phyloP scores from a whole-genome alignment of 2,888 invertebrate genomes.

The Chydorus sphaericus region DNA sequence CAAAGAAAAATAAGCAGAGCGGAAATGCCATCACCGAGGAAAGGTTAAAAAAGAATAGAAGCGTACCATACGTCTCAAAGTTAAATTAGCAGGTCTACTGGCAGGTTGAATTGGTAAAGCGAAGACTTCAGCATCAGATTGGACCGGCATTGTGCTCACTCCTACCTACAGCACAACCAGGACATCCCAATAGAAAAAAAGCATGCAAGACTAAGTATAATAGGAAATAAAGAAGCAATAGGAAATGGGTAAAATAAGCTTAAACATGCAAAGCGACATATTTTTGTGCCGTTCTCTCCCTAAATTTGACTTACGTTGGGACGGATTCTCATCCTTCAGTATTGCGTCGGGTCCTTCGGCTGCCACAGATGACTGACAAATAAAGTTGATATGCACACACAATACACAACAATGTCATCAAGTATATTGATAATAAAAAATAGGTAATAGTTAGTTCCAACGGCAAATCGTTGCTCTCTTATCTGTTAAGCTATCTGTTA shows the following conservation, averaged over 20 bases:
- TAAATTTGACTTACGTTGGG: conserved; percentile 1
- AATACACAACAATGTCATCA: neutral
- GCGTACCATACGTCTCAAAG: conserved; percentile 4
- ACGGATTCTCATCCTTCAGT: conserved; percentile 4
- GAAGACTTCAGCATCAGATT: neutral
- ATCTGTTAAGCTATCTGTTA: no score
- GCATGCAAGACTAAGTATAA: neutral
- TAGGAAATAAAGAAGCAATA: neutral
- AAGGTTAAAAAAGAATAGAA: neutral
- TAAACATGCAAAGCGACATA: neutral
- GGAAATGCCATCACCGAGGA: neutral
- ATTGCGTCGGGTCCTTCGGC: neutral
- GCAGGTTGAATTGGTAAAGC: neutral
- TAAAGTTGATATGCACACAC: neutral
- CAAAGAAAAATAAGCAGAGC: neutral
- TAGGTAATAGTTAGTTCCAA: no score
- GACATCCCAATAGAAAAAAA: neutral
- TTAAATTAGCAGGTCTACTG: conserved; percentile 1
- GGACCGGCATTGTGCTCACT: neutral
- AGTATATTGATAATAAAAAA: neutral
- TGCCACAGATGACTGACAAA: conserved; percentile 3
- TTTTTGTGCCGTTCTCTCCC: neutral
- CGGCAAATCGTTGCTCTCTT: no score
- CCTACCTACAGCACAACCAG: neutral
- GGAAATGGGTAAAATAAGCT: neutral